Evolutionary conservation across 2,797 vertebrate genomes (phyloP).

Genomic region (Enteromius argenteus): DNA sequence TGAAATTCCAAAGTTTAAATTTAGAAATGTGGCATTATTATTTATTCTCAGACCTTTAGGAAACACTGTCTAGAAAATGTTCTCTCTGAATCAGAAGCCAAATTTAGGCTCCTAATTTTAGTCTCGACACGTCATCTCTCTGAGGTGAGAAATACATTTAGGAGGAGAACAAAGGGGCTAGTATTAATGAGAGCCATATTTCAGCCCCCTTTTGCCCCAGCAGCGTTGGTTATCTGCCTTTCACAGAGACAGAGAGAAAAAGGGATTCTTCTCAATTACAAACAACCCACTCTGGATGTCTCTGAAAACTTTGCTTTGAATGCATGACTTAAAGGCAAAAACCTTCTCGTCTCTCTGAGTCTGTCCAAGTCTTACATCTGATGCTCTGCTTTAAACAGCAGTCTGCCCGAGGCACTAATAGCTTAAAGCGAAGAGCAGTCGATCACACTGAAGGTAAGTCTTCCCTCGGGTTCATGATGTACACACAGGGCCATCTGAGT

Average conservation of each 20-base stretch:
- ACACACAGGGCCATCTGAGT: slow-evolving; percentile 2
- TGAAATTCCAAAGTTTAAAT: slow-evolving; percentile 26
- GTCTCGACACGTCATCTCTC: slow-evolving; percentile 45
- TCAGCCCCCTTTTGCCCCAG: slow-evolving; percentile 39
- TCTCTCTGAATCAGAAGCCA: slow-evolving; percentile 26
- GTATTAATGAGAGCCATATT: slow-evolving; percentile 53
- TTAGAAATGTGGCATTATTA: slow-evolving; percentile 28
- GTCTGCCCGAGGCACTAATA: not conserved
- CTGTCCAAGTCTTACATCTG: slow-evolving; percentile 10
- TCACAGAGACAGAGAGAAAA: slow-evolving; percentile 1
- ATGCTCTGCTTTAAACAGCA: not conserved
- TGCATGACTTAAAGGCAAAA: slow-evolving; percentile 19
- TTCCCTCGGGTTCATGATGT: slow-evolving; percentile 8
- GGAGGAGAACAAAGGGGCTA: slow-evolving; percentile 48
- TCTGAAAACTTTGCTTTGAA: slow-evolving; percentile 28
- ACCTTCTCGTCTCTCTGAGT: not conserved
- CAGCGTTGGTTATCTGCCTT: slow-evolving; percentile 46
- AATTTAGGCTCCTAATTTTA: slow-evolving; percentile 59
- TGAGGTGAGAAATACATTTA: slow-evolving; percentile 56
- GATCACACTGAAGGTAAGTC: slow-evolving; percentile 9
- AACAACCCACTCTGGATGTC: not conserved
- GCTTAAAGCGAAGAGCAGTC: not conserved
- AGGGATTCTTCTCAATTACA: slow-evolving; percentile 21
- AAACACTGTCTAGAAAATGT: slow-evolving; percentile 16
- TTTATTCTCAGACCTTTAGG: slow-evolving; percentile 19